Evolutionary conservation across 2,888 invertebrate genomes (phyloP).

Genomic region (Macrostomum cliftonense): DNA sequence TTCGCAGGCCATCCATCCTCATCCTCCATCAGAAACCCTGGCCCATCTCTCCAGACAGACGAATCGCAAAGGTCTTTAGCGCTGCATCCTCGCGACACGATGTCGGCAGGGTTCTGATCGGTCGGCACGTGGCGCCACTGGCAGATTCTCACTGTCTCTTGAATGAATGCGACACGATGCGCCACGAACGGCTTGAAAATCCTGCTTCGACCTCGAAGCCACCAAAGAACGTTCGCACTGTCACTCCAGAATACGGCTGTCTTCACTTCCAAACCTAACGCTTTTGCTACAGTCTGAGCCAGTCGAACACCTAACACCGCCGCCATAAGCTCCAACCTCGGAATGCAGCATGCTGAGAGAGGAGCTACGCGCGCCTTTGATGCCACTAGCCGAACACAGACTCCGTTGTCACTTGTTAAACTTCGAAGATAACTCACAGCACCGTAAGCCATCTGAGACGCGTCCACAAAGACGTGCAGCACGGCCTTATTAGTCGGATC

Average conservation of each 20-base stretch:
- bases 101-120: constrained; percentile 9
- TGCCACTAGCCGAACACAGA: not conserved
- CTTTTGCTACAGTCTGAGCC: too few species aligned
- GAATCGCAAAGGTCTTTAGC: not conserved
- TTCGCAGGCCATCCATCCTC: not conserved
- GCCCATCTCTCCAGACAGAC: constrained; percentile 8
- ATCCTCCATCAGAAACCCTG: not conserved
- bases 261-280: not conserved
- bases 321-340: constrained; percentile 6
- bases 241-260: constrained; percentile 7
- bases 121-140: constrained; percentile 9
- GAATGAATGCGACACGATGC: constrained; percentile 7
- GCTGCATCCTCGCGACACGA: constrained; percentile 1
- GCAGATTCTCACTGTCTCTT: constrained; percentile 1
- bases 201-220: constrained; percentile 3
- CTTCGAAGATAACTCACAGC: not conserved
- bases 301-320: constrained; percentile 3
- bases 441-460: constrained; percentile 9
- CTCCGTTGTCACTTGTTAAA: too few species aligned
- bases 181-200: constrained; percentile 9
- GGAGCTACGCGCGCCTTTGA: constrained; percentile 8
- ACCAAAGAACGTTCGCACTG: constrained; percentile 8
- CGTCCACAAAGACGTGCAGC: constrained; percentile 6
- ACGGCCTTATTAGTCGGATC: too few species aligned
- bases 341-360: constrained; percentile 3